These are phyloP conservation scores for Brachionus rotundiformis DNA, from an alignment of 1,140 invertebrate genomes.

Conservation along the genomic window DNA sequence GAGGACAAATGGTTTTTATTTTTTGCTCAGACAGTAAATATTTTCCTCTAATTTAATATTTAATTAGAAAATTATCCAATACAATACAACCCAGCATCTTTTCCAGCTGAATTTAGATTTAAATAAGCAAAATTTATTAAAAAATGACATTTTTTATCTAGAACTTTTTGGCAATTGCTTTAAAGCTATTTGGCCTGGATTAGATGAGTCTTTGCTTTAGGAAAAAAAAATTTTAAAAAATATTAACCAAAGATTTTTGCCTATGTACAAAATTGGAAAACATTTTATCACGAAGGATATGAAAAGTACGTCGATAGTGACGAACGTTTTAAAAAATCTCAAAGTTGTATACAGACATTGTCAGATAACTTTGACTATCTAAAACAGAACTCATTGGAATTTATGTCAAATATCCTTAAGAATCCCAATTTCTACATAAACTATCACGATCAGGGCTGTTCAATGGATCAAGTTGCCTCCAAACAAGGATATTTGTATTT, in stretches of 20 bases:
- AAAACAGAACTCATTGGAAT: not conserved
- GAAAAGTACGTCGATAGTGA: conserved; percentile 37
- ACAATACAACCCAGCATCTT: not conserved
- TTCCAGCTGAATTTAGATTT: not conserved
- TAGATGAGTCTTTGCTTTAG: not conserved
- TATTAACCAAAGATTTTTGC: no score
- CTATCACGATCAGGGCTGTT: not conserved
- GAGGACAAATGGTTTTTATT: conserved; percentile 35
- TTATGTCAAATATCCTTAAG: conserved; percentile 7
- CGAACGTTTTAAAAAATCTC: conserved; percentile 22
- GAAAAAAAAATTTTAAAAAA: not conserved
- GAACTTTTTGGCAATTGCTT: not conserved
- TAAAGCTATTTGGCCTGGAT: not conserved
- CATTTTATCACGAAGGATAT: conserved; percentile 40
- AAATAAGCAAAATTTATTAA: not conserved
- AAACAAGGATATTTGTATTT: conserved; percentile 38
- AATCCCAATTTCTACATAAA: conserved; percentile 19
- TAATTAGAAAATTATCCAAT: not conserved
- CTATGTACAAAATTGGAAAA: conserved; percentile 45
- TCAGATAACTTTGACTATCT: conserved; percentile 23
- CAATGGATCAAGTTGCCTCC: not conserved
- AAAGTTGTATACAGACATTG: not conserved
- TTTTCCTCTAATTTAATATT: not conserved
- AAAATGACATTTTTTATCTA: not conserved
- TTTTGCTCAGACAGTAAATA: conserved; percentile 38